phyloP scores from a whole-genome alignment of 2,113 vertebrate genomes.

The Gambusia affinis region DNA sequence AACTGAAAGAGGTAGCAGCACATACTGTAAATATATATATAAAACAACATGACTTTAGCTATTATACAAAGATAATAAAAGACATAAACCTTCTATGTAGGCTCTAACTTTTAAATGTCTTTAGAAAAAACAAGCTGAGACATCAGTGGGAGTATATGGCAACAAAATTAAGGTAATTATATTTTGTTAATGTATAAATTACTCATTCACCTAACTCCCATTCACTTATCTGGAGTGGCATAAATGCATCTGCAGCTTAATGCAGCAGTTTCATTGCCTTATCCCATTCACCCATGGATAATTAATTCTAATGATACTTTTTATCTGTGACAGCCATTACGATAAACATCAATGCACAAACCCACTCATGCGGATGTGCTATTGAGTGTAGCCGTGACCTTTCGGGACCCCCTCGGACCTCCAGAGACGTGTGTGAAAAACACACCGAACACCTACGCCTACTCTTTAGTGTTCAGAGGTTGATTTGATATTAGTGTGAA shows the following conservation, averaged over 20 bases:
- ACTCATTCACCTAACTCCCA: constrained; percentile 42
- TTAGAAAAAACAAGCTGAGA: constrained; percentile 26
- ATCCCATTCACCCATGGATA: constrained; percentile 67
- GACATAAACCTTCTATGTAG: constrained; percentile 25
- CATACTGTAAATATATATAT: background rate
- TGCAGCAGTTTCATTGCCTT: constrained; percentile 54
- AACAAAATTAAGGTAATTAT: constrained; percentile 51
- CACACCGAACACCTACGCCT: constrained; percentile 58
- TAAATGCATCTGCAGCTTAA: constrained; percentile 47
- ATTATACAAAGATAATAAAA: constrained; percentile 16
- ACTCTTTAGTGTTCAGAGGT: constrained; percentile 64
- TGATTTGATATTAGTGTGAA: constrained; percentile 78
- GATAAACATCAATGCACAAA: constrained; percentile 70
- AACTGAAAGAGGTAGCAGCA: background rate
- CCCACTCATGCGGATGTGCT: constrained; percentile 67
- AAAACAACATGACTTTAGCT: background rate
- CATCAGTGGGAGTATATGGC: constrained; percentile 32
- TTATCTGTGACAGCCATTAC: constrained; percentile 64
- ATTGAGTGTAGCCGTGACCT: constrained; percentile 73
- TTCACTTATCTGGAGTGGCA: constrained; percentile 40
- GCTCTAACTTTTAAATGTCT: constrained; percentile 32
- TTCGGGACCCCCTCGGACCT: constrained; percentile 65
- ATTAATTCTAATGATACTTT: constrained; percentile 77
- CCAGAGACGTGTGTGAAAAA: constrained; percentile 65
- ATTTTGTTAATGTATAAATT: constrained; percentile 53